These are phyloP conservation scores for Limanda limanda DNA, from an alignment of 2,113 vertebrate species.

Conservation along the genomic window DNA sequence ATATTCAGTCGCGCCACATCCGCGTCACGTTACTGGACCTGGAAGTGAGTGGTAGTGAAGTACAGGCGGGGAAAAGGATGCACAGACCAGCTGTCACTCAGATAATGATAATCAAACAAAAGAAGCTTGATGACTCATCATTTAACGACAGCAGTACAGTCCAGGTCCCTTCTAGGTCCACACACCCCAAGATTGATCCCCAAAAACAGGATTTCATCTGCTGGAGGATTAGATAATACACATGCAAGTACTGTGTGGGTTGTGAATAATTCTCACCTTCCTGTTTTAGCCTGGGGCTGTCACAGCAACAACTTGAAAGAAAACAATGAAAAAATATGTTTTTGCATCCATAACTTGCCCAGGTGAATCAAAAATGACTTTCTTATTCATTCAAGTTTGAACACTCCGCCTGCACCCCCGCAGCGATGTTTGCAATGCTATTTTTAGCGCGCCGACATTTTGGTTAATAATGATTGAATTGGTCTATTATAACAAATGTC, in stretches of 20 bases:
- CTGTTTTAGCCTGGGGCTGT: slow-evolving; percentile 59
- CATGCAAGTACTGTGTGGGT: slow-evolving; percentile 62
- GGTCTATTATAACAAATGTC: slow-evolving; percentile 46
- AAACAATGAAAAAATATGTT: slow-evolving; percentile 36
- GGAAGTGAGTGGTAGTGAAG: slow-evolving; percentile 4
- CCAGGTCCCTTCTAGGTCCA: slow-evolving; percentile 46
- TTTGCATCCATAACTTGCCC: slow-evolving; percentile 14
- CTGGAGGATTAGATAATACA: slow-evolving; percentile 62
- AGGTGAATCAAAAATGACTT: slow-evolving; percentile 34
- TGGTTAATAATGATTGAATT: slow-evolving; percentile 32
- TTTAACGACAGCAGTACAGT: slow-evolving; percentile 17
- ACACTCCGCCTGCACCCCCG: slow-evolving; percentile 13
- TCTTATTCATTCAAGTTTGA: slow-evolving; percentile 42
- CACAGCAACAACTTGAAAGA: slow-evolving; percentile 57
- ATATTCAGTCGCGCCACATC: slow-evolving; percentile 12
- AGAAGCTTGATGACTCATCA: neutral
- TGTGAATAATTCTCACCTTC: slow-evolving; percentile 69
- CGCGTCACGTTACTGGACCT: neutral
- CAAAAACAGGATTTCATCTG: slow-evolving; percentile 48
- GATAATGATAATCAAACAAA: slow-evolving; percentile 18
- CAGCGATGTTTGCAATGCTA: slow-evolving; percentile 28
- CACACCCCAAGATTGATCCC: slow-evolving; percentile 34
- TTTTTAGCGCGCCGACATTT: slow-evolving; percentile 49
- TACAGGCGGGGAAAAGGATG: neutral
- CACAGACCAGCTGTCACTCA: slow-evolving; percentile 5